Conservation (phyloP, 2,113 vertebrate species). For the Saimiri boliviensis region DNA sequence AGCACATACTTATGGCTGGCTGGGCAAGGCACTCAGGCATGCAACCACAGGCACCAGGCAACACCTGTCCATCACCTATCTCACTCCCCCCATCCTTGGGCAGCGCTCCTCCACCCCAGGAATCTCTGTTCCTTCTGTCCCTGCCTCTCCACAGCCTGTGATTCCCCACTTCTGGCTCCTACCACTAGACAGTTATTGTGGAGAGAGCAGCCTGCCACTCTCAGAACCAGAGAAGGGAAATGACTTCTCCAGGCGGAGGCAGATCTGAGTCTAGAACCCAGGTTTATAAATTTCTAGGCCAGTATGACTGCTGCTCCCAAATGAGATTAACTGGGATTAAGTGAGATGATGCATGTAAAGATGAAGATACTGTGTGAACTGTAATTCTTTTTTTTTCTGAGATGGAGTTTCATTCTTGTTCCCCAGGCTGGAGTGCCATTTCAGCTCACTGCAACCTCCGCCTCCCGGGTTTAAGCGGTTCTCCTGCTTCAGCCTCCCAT, state of each 20-base stretch:
- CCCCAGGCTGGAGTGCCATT: no score
- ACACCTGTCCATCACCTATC: background rate
- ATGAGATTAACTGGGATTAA: constrained; percentile 55
- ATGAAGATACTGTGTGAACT: constrained; percentile 50
- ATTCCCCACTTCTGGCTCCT: background rate
- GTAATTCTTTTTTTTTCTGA: constrained; percentile 12
- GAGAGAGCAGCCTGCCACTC: background rate
- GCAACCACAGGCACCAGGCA: background rate
- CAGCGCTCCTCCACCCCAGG: background rate
- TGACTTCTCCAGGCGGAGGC: constrained; percentile 8
- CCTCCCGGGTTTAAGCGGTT: no score
- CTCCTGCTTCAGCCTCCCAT: no score
- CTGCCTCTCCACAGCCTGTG: background rate
- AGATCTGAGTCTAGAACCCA: background rate
- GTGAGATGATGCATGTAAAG: constrained; percentile 35
- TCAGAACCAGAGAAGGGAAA: background rate
- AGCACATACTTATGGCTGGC: constrained; percentile 45
- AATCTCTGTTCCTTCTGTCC: background rate
- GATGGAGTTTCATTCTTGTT: no score
- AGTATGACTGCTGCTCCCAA: constrained; percentile 20
- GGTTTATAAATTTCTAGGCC: constrained; percentile 12
- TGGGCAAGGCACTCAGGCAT: constrained; percentile 33
- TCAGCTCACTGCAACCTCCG: no score
- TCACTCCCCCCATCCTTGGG: background rate
- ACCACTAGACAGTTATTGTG: background rate